Evolutionary conservation across 2,888 invertebrate genomes (phyloP).

Genomic region (Neuroscelio doddi): DNA sequence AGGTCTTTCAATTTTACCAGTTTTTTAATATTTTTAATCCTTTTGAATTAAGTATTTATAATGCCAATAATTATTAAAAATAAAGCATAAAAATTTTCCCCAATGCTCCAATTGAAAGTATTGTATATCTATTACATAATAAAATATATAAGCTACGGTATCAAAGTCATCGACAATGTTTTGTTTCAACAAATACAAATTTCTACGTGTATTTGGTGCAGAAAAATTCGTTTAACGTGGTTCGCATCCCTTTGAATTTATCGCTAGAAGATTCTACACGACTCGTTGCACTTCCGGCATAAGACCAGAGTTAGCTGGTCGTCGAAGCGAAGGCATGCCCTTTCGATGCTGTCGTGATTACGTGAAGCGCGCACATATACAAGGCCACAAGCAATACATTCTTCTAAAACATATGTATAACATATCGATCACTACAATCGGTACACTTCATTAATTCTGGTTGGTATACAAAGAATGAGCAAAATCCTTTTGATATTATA

Average conservation of each 20-base stretch:
- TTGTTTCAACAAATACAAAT: slow-evolving; percentile 25
- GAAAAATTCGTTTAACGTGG: slow-evolving; percentile 39
- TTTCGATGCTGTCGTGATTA: slow-evolving; percentile 39
- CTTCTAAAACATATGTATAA: slow-evolving; percentile 36
- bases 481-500: slow-evolving; percentile 16
- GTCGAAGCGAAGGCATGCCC: slow-evolving; percentile 30
- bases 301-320: slow-evolving; percentile 30
- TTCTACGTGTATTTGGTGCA: slow-evolving; percentile 19
- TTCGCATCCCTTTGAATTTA: slow-evolving; percentile 44
- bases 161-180: slow-evolving; percentile 19
- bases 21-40: no score
- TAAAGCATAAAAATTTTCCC: no score
- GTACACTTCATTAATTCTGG: slow-evolving; percentile 43
- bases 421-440: slow-evolving; percentile 44
- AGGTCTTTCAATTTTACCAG: no score
- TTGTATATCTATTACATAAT: no score
- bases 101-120: no score
- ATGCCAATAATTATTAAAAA: no score
- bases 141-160: no score
- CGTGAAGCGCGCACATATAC: slow-evolving; percentile 17
- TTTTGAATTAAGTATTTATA: no score
- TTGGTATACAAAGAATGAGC: slow-evolving; percentile 4
- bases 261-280: slow-evolving; percentile 37
- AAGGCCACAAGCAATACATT: slow-evolving; percentile 15
- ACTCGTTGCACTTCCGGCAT: slow-evolving; percentile 40